Conservation (phyloP, 2,888 invertebrate species). For the Nudaria mundana region DNA sequence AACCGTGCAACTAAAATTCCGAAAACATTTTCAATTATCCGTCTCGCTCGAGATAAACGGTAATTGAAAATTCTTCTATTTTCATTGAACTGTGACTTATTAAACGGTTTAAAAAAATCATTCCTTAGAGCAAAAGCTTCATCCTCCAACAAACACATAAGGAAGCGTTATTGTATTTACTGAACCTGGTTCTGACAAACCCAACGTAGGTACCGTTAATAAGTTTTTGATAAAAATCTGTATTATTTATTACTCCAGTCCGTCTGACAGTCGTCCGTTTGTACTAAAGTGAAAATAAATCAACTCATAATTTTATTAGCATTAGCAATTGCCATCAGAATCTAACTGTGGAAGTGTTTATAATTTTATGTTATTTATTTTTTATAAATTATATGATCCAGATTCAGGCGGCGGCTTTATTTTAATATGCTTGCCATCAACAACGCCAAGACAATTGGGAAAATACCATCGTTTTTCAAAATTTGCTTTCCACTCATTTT, state of each 20-base stretch:
- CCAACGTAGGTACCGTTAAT: not conserved
- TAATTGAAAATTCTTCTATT: slow-evolving; percentile 9
- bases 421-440: not conserved
- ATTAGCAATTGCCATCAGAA: slow-evolving; percentile 8
- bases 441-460: not conserved
- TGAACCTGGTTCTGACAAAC: slow-evolving; percentile 3
- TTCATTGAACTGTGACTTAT: not conserved
- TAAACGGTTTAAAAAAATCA: no score
- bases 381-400: slow-evolving; percentile 22
- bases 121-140: no score
- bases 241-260: slow-evolving; percentile 7
- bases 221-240: slow-evolving; percentile 5
- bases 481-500: slow-evolving; percentile 4
- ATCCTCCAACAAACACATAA: not conserved
- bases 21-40: slow-evolving; percentile 12
- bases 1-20: slow-evolving; percentile 9
- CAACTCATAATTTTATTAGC: slow-evolving; percentile 12
- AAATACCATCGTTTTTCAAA: no score
- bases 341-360: slow-evolving; percentile 14
- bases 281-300: slow-evolving; percentile 11
- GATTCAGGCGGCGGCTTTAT: slow-evolving; percentile 3
- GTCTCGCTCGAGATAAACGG: slow-evolving; percentile 8
- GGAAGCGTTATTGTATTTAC: slow-evolving; percentile 4
- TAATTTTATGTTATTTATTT: no score
- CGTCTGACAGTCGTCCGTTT: slow-evolving; percentile 6